Evolutionary conservation across 2,797 vertebrate genomes (phyloP).

Genomic region (Lophura swinhoii): DNA sequence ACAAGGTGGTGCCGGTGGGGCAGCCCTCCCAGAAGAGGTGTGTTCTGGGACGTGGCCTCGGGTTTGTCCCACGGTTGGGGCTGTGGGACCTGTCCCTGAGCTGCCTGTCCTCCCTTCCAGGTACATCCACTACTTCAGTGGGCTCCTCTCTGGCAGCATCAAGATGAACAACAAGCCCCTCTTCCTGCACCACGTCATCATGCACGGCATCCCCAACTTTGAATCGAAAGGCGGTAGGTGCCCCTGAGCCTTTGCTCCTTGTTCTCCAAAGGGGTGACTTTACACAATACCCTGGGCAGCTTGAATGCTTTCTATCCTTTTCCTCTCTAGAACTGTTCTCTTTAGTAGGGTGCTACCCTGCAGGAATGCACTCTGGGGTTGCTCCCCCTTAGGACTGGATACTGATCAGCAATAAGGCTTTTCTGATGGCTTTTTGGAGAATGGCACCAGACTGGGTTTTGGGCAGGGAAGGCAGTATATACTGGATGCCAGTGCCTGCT

Average conservation of each 20-base stretch:
- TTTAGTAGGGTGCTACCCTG: neutral
- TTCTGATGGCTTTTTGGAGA: neutral
- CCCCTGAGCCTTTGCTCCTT: neutral
- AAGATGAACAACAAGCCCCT: conserved; percentile 99
- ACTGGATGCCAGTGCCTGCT: rapidly evolving
- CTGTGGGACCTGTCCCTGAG: neutral
- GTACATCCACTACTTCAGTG: conserved; percentile 98
- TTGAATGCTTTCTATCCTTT: neutral
- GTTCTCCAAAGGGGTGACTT: neutral
- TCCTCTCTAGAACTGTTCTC: neutral
- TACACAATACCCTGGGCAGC: neutral
- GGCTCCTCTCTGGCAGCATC: conserved; percentile 93
- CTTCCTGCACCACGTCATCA: conserved; percentile 97
- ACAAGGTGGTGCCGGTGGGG: conserved; percentile 95
- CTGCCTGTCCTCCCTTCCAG: conserved; percentile 70
- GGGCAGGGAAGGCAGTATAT: neutral
- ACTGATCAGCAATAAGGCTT: neutral
- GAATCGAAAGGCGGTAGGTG: conserved; percentile 92
- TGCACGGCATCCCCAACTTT: conserved; percentile 98
- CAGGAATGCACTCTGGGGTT: neutral
- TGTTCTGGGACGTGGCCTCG: conserved; percentile 5
- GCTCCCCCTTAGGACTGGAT: rapidly evolving
- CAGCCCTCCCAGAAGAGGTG: conserved; percentile 98
- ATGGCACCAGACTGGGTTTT: neutral
- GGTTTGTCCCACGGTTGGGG: neutral